Evolutionary conservation across 2,888 invertebrate species (phyloP), one percentile per base, ranked within the genome.

Genomic region (Pollenia labialis): DNA sequence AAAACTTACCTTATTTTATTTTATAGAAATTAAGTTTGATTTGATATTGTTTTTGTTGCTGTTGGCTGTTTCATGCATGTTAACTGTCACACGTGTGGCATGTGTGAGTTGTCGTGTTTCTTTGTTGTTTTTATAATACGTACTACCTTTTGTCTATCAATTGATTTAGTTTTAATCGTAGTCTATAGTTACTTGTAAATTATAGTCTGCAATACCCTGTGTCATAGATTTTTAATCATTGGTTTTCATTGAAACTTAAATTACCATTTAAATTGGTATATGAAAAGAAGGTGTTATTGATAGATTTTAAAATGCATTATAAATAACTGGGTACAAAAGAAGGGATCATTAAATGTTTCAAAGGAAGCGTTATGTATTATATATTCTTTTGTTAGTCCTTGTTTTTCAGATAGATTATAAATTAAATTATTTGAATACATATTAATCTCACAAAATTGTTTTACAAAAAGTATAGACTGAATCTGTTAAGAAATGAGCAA

Each of bases 141-240:
- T n/a, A 18, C 48, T 44, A 32, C 32, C 32, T 32, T 32, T 44
- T 60, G 54, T 3, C 71, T 54, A 62, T 44, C 44, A 80, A 54
- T 71, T 74, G 50, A 58, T 81, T 60, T 75, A 23, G 32, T 54
- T 75, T 48, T 32, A 74, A 50, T 42, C 0, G 56, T 18, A 23
- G 56, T 48, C 23, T 64, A 44, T 12, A 48, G 46, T 46, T 68
- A 58, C 56, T 68, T 11, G 18, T 18, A 72, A 81, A 46, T 48
- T 74, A 50, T 40, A 44, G 11, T 48, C 18, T 14, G 56, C 56
- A 50, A 56, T 40, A 46, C 18, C 32, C 32, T 56, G 64, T 44
- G 16, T 64, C 64, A 64, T 64, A 64, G 64, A 72, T 40, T 48
- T 74, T 56, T 81, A 74, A 74, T 74, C 46, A 64, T 40, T 32